These are phyloP conservation scores for Myrmecobius fasciatus DNA, from an alignment of 2,113 vertebrate species.

Conservation along the genomic window DNA sequence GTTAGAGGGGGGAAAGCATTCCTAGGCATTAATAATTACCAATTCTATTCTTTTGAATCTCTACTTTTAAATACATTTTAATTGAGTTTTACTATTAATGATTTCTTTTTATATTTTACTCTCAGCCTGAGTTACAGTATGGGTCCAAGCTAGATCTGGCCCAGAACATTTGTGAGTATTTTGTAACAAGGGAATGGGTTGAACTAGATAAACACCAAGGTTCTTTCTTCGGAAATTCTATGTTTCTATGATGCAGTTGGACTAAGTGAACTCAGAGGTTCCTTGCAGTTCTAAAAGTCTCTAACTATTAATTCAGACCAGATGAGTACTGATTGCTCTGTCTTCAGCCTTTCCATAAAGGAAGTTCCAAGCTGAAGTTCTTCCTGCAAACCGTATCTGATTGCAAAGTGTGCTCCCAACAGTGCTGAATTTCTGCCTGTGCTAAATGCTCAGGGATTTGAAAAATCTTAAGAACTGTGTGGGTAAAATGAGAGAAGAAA, in stretches of 20 bases:
- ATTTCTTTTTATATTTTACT: background rate
- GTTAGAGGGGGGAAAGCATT: background rate
- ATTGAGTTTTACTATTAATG: background rate
- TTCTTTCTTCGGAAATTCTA: background rate
- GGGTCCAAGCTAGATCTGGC: background rate
- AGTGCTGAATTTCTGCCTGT: background rate
- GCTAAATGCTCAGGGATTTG: background rate
- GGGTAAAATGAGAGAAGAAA: background rate
- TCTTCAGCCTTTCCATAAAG: background rate
- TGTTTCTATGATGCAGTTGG: background rate
- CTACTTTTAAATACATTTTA: background rate
- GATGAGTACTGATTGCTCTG: background rate
- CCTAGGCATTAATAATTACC: background rate
- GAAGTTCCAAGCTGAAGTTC: background rate
- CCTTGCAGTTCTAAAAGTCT: background rate
- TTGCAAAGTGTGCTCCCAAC: background rate
- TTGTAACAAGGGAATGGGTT: background rate
- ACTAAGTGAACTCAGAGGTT: background rate
- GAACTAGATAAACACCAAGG: background rate
- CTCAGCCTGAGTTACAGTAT: background rate
- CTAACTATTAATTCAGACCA: background rate
- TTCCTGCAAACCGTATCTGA: background rate
- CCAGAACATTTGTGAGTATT: background rate
- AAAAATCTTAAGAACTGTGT: background rate
- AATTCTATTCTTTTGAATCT: background rate